Percentiles rank a stretch among this genome's conserved stretches.
Conservation (phyloP, 2,888 invertebrate genomes). For the Noctuana brunneofusca region DNA sequence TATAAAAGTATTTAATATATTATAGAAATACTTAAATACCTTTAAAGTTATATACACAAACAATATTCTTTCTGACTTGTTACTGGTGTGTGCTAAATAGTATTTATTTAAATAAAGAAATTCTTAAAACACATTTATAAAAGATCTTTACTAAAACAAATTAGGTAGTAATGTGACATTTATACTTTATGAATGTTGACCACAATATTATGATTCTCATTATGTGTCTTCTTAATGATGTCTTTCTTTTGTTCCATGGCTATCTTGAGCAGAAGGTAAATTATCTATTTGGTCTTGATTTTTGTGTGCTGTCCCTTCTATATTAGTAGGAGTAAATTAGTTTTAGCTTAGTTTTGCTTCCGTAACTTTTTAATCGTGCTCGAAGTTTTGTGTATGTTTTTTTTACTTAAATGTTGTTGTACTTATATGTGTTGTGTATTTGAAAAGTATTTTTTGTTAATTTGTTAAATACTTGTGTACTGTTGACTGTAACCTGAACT, state of each 20-base stretch:
- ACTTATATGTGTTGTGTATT: not conserved
- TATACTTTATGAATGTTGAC: not conserved
- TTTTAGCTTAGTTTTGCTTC: not conserved
- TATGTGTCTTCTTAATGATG: constrained; percentile 37
- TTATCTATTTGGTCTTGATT: constrained; percentile 40
- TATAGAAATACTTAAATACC: no score
- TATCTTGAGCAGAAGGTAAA: constrained; percentile 75
- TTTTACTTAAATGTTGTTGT: not conserved
- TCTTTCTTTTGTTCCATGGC: constrained; percentile 75
- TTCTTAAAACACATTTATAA: no score
- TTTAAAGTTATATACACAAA: no score
- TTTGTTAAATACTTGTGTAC: not conserved
- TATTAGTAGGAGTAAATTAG: not conserved
- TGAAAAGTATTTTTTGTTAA: not conserved
- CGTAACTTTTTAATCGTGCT: not conserved
- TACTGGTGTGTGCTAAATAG: no score
- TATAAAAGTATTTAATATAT: no score
- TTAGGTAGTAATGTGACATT: no score
- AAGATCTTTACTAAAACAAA: no score
- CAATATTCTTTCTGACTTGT: no score
- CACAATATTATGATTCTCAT: not conserved
- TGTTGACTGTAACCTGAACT: not conserved
- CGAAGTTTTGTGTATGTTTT: not conserved
- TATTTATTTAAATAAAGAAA: no score
- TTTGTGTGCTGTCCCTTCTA: constrained; percentile 35